These are phyloP conservation scores for Eupsittula cactorum DNA, from an alignment of 2,113 vertebrate species.

Conservation along the genomic window DNA sequence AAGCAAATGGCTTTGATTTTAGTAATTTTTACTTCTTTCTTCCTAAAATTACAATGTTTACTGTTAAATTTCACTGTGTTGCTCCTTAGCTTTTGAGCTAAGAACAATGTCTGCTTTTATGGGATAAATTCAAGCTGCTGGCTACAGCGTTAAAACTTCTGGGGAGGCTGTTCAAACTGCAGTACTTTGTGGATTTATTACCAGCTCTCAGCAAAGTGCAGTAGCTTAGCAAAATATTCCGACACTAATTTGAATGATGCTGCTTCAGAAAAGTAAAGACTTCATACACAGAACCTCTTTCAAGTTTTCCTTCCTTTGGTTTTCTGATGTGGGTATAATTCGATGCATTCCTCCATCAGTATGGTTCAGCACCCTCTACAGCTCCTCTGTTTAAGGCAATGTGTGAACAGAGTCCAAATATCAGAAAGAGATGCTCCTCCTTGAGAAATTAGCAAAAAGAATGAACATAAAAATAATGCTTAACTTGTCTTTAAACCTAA, in stretches of 20 bases:
- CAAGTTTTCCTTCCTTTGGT: background rate
- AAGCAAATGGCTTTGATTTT: constrained; percentile 19
- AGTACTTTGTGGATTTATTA: background rate
- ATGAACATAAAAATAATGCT: constrained; percentile 47
- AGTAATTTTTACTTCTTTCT: constrained; percentile 4
- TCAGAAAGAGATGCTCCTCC: background rate
- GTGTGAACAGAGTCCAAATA: background rate
- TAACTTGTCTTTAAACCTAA: constrained; percentile 54
- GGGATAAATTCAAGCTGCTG: constrained; percentile 3
- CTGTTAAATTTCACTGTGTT: background rate
- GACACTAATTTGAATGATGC: background rate
- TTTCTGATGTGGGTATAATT: background rate
- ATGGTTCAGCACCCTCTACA: background rate
- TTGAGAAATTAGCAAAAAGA: constrained; percentile 24
- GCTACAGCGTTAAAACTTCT: background rate
- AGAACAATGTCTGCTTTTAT: background rate
- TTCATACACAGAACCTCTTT: background rate
- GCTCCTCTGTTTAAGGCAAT: background rate
- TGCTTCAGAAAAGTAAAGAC: background rate
- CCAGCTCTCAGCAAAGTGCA: background rate
- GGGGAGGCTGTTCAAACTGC: background rate
- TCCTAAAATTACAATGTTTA: background rate
- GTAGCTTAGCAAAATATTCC: background rate
- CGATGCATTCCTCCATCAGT: background rate
- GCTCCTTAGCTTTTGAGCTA: background rate